These are phyloP conservation scores for Sacculina carcini DNA, from an alignment of 2,888 invertebrate genomes.

Conservation along the genomic window DNA sequence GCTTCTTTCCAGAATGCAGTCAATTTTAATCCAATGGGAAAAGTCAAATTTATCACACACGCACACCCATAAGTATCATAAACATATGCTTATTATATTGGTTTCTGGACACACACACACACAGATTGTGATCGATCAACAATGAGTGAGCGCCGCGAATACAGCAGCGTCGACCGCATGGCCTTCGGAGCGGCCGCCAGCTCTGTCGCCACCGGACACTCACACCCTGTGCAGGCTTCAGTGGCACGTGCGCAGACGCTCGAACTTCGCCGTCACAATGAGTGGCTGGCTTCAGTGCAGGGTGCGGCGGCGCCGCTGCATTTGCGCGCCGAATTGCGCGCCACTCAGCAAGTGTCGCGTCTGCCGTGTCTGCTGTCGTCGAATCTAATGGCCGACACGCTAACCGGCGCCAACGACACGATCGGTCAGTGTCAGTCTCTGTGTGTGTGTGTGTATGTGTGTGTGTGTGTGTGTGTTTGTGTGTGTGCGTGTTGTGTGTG, in stretches of 20 bases:
- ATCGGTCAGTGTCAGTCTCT: conserved; percentile 14
- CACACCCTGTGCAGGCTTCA: neutral
- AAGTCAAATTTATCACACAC: too few relatives aligned
- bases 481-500: neutral
- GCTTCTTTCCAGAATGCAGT: too few relatives aligned
- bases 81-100: too few relatives aligned
- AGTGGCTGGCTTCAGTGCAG: conserved; percentile 18
- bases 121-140: too few relatives aligned
- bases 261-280: too few relatives aligned
- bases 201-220: neutral
- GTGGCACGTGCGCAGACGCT: neutral
- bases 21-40: too few relatives aligned
- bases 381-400: conserved; percentile 20
- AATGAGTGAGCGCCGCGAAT: neutral
- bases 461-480: neutral
- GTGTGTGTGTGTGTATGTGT: neutral
- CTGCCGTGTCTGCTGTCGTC: conserved; percentile 17
- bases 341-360: conserved; percentile 18
- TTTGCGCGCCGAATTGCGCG: conserved; percentile 20
- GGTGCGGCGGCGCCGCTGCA: conserved; percentile 23
- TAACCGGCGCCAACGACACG: conserved; percentile 20
- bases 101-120: too few relatives aligned
- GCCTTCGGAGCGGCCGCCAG: neutral
- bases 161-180: neutral
- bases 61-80: too few relatives aligned